Base-by-base conservation (phyloP, 2,888 invertebrate species). In the Melinaea marsaeus region DNA sequence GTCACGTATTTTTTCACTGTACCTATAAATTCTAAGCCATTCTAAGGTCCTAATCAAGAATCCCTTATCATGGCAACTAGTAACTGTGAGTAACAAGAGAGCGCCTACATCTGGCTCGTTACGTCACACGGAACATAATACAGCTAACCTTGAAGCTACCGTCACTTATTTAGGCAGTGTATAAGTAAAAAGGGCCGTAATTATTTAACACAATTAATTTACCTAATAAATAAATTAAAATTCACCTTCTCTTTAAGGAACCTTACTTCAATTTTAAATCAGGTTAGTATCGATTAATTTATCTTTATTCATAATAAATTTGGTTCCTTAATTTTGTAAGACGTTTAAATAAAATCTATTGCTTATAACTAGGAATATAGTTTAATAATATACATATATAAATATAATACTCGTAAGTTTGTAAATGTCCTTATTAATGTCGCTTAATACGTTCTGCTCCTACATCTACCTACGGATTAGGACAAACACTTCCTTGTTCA, bases 101-200 rank as follows among this genome's bases (percentile, higher is more conserved):
- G 67, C 69, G 79, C 79, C 81, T 85, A 85, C 83, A 81, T 80
- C 78, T 79, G 76, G 72, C 71, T 68, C 59, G 77, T 85, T 76
- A 85, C 86, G 88, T 89, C 84, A 85, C 74, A 78, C 84, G 85
- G 86, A 87, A 88, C 87, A 83, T 86, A 88, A 86, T 86, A 84
- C 80, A 74, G 73, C 76, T 84, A 83, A 84, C 89, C 90, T 89
- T 90, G 90, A 80, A 80, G 75, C 73, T 72, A 75, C 76, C 75
- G 77, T 78, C 83, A 82, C 78, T 82, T 82, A 83, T 72, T 67
- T 64, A 69, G 68, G 66, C 64, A 63, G 57, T 65, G 57, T 60
- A 54, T 47, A 54, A 34, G 54, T 45, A 33, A 54, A 35, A 55
- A 35, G 9, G 34, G 60, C 42, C 5, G 42, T n/a, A 34, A 22